Conservation (phyloP, 2,797 vertebrate species). For the Morus bassanus region DNA sequence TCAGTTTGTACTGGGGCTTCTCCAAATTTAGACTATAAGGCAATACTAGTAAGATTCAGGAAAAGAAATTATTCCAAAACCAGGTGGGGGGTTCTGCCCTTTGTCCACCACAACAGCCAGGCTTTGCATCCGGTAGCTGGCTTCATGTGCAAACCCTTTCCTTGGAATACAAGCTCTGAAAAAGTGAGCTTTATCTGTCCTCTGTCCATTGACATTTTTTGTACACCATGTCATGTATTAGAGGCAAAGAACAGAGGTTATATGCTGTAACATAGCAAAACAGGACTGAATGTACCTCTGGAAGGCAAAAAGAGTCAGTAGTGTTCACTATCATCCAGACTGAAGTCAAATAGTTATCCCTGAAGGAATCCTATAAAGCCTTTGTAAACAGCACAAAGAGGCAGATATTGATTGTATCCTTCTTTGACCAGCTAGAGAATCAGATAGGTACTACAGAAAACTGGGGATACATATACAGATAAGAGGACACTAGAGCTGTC, state of each 20-base stretch:
- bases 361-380: not conserved
- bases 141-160: not conserved
- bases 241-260: not conserved
- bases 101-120: not conserved
- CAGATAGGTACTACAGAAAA: not conserved
- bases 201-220: not conserved
- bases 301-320: not conserved
- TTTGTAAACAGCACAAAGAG: not conserved
- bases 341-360: not conserved
- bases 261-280: not conserved
- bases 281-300: not conserved
- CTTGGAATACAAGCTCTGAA: not conserved
- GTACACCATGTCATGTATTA: not conserved
- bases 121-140: not conserved
- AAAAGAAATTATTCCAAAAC: not conserved
- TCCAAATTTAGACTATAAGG: not conserved
- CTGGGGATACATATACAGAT: not conserved
- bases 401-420: not conserved
- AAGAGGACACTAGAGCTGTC: not conserved
- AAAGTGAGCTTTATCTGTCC: not conserved
- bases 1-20: not conserved
- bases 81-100: not conserved
- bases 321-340: not conserved
- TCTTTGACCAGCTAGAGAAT: not conserved
- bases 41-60: not conserved